A percentile compares a stretch with the other conserved stretches of the same genome.
phyloP scores from a whole-genome alignment of 2,888 invertebrate species.

The Tipula lateralis region DNA sequence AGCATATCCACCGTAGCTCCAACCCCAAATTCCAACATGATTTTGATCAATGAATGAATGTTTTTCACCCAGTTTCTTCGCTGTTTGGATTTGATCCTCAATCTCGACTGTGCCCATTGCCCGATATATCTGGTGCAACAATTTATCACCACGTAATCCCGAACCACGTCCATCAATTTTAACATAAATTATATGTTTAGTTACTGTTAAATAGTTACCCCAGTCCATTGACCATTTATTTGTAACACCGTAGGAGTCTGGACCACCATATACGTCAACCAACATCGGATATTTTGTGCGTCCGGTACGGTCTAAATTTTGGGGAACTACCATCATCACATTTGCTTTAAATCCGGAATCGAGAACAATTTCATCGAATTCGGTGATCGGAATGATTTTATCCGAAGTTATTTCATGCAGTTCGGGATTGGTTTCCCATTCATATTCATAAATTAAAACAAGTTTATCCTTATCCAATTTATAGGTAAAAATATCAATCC shows the following conservation, averaged over 20 bases:
- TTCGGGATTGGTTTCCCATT: slow-evolving; percentile 66
- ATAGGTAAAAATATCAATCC: slow-evolving; percentile 56
- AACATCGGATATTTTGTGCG: slow-evolving; percentile 71
- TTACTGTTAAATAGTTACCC: slow-evolving; percentile 80
- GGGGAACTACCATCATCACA: slow-evolving; percentile 69
- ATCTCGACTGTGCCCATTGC: slow-evolving; percentile 86
- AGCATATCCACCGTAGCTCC: slow-evolving; percentile 97
- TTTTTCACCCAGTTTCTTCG: slow-evolving; percentile 47
- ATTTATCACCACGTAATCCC: slow-evolving; percentile 75
- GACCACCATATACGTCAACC: slow-evolving; percentile 88
- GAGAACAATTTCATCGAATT: slow-evolving; percentile 59
- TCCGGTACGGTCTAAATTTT: slow-evolving; percentile 62
- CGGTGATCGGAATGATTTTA: slow-evolving; percentile 55
- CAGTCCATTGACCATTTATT: slow-evolving; percentile 79
- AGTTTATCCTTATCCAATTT: background rate
- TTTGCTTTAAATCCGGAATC: slow-evolving; percentile 63
- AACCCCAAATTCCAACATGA: slow-evolving; percentile 93
- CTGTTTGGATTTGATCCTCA: slow-evolving; percentile 82
- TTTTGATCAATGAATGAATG: slow-evolving; percentile 65
- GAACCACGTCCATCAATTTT: slow-evolving; percentile 89
- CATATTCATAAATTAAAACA: slow-evolving; percentile 40
- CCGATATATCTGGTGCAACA: slow-evolving; percentile 76
- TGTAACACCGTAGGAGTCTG: slow-evolving; percentile 77
- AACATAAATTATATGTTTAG: slow-evolving; percentile 79
- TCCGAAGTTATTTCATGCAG: slow-evolving; percentile 51